phyloP scores from a whole-genome alignment of 1,140 invertebrate genomes.

The Cyclargus thomasi region DNA sequence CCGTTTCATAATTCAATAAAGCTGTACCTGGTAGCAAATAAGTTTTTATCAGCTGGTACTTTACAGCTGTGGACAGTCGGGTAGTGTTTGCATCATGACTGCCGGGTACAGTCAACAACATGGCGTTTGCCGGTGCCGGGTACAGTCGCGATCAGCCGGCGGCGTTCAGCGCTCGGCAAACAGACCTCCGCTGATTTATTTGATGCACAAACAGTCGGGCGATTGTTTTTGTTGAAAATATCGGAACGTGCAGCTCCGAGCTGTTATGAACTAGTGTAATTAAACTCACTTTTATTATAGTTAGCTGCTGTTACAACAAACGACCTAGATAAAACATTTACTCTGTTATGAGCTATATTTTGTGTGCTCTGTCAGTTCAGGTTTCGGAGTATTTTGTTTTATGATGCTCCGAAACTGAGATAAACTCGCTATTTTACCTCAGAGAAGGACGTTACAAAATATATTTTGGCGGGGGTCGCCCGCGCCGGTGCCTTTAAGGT shows the following conservation, averaged over 20 bases:
- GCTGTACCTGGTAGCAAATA: neutral
- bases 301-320: neutral
- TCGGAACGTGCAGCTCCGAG: neutral
- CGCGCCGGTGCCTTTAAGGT: no score
- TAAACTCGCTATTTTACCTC: no score
- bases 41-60: neutral
- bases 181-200: neutral
- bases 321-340: neutral
- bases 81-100: no score
- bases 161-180: neutral
- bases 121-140: no score
- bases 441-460: no score
- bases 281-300: neutral
- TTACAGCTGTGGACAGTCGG: neutral
- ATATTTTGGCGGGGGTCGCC: no score
- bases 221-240: slow-evolving; percentile 3
- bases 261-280: neutral
- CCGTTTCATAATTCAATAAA: slow-evolving; percentile 9
- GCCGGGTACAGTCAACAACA: no score
- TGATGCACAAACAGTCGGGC: neutral
- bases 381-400: no score
- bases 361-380: neutral
- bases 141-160: no score
- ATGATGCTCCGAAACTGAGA: no score
- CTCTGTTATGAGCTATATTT: neutral